A percentile compares a stretch with the other conserved stretches of the same genome.
Conservation (phyloP, 2,888 invertebrate species). For the Netelia melanura region DNA sequence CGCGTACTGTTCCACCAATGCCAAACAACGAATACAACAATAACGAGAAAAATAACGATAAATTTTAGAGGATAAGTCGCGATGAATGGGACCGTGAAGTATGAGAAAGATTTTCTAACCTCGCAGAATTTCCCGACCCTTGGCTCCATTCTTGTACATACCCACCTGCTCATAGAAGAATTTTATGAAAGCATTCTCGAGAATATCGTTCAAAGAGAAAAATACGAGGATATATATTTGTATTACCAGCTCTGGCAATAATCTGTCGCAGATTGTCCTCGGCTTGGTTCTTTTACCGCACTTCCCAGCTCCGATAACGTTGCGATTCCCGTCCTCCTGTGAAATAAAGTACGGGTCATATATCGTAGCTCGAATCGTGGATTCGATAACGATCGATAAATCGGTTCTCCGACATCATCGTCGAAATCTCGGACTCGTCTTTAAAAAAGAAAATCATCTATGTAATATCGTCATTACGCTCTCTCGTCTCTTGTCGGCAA, state of each 20-base stretch:
- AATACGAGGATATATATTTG: neutral
- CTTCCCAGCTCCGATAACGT: slow-evolving; percentile 27
- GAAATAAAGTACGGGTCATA: slow-evolving; percentile 25
- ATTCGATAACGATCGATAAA: neutral
- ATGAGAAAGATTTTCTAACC: slow-evolving; percentile 6
- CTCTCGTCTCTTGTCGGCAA: slow-evolving; percentile 66
- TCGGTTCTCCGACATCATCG: neutral
- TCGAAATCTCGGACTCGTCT: neutral
- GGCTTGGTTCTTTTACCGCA: slow-evolving; percentile 39
- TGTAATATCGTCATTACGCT: slow-evolving; percentile 55
- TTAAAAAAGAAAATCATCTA: neutral
- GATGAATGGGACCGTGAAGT: neutral
- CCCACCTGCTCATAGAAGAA: slow-evolving; percentile 53
- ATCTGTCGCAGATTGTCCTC: slow-evolving; percentile 63
- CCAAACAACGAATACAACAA: neutral
- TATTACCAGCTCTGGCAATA: slow-evolving; percentile 65
- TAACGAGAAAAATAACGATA: neutral
- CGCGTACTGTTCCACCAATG: slow-evolving; percentile 10
- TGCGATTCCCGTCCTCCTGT: slow-evolving; percentile 50
- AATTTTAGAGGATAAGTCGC: neutral
- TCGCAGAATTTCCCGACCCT: slow-evolving; percentile 58
- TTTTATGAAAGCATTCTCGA: neutral
- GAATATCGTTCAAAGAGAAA: neutral
- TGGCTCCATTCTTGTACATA: slow-evolving; percentile 64
- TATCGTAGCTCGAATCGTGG: neutral